Conservation (phyloP, 2,113 vertebrate species). For the Cephalophus harveyi region DNA sequence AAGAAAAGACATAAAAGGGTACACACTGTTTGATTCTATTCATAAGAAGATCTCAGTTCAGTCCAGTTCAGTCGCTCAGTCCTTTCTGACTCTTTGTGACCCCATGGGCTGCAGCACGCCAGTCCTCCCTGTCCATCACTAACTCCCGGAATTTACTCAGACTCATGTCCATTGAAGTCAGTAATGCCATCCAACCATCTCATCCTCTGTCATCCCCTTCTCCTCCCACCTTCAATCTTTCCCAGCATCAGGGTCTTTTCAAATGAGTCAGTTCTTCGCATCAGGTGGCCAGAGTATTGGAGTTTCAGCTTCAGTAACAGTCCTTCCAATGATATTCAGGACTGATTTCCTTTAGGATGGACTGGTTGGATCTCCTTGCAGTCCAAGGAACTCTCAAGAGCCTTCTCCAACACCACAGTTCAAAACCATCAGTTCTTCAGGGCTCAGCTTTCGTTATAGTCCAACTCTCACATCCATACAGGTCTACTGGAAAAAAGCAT, state of each 20-base stretch:
- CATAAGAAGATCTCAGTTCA: background rate
- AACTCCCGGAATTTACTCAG: background rate
- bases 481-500: background rate
- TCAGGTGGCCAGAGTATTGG: background rate
- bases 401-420: background rate
- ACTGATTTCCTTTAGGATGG: background rate
- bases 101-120: background rate
- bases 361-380: background rate
- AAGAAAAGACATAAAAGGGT: background rate
- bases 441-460: background rate
- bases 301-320: background rate
- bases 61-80: background rate
- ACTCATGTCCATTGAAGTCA: background rate
- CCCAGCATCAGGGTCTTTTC: background rate
- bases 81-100: background rate
- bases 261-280: background rate
- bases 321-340: background rate
- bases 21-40: background rate
- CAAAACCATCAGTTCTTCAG: background rate
- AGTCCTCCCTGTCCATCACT: background rate
- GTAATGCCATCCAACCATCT: background rate
- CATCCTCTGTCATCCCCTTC: background rate
- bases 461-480: background rate
- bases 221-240: background rate
- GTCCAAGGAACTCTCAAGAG: background rate